Base-by-base conservation (phyloP, 2,113 vertebrate species). In the Tenebrosternarchus preto region DNA sequence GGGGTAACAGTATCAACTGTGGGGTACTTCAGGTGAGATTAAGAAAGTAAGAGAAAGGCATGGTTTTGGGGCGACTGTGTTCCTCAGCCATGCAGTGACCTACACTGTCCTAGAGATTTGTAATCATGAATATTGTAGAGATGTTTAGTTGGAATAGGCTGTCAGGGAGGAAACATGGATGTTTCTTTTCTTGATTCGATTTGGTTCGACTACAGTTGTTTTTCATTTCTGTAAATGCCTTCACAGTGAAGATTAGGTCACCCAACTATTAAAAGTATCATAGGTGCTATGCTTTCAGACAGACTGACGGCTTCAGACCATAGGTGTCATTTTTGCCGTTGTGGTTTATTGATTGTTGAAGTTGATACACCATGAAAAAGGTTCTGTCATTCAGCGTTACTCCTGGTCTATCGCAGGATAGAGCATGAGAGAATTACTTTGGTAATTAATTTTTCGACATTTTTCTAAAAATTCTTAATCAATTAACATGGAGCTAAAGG, bases 401-500 rank as follows among this genome's bases (percentile, higher is more conserved):
- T 61, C 16, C 5, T 81, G 61, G 24, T 15, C 64, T 12, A 55
- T 33, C 56, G n/a, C 24, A 22, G 56, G 56, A 22, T 29, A 15
- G 46, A 25, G 25, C 68, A 71, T 71, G 68, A 43, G 8, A 36
- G 55, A 75, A 60, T 81, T 61, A 72, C 63, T 29, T 31, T 63
- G 43, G 43, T 27, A 63, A 64, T 55, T 63, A 17, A 12, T 79
- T 79, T 76, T 73, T 72, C 77, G 2, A 36, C 6, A 6, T 36
- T 36, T 36, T 60, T 73, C 43, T 39, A 25, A 17, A 3, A 66
- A n/a, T 71, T 17, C 53, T 77, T 50, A 73, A 59, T 36, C 63
- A 70, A 73, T 81, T 81, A 78, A 60, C 53, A 50, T 55, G 22
- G 31, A 8, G 16, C 27, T 50, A 69, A 80, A 83, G 73, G 73